Evolutionary conservation across 2,113 vertebrate genomes (phyloP), one percentile per base, ranked within the genome.

Genomic region (Ondatra zibethicus): DNA sequence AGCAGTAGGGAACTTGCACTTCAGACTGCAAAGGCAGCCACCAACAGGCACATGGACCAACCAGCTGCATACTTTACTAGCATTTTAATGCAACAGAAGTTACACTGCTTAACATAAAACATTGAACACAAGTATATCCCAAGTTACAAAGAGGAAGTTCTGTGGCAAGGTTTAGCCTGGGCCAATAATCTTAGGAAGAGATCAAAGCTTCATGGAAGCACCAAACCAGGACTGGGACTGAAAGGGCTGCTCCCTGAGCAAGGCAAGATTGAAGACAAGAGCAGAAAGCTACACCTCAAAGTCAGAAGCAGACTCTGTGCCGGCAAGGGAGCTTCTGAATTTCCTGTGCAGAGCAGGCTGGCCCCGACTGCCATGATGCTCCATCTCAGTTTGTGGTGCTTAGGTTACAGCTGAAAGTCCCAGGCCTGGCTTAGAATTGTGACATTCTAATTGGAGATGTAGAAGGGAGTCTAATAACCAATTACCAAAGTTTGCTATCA

Each of bases 161-260:
- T 23, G 39, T 86, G 75, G 73, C 50, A 85, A 58, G 11, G 45
- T 50, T 76, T 11, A 85, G 36, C 23, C 55, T 65, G 21, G 36
- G 55, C n/a, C 42, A 81, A 42, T 55, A 94, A 78, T 88, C 89
- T 86, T 85, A 23, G 78, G 19, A 93, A 68, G 85, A 82, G 95
- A 93, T 81, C 8, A 17, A 91, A 72, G 29, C 77, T 77, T 12
- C 39, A 65, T 21, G 45, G 11, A 45, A 33, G 50, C 3, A 47
- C 13, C 29, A 21, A 52, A 80, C 47, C 25, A 63, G n/a, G 42
- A 70, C 25, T 27, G 55, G 14, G 21, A 88, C 68, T 45, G 65
- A 55, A 81, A 65, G 50, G 25, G 42, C 42, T 92, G 13, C 29
- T 29, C 10, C 75, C 58, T 21, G 13, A 76, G 31, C 63, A 88